A percentile compares a stretch with the other conserved stretches of the same genome.
Conservation (phyloP, 2,797 vertebrate genomes). For the Crocodylus rhombifer region DNA sequence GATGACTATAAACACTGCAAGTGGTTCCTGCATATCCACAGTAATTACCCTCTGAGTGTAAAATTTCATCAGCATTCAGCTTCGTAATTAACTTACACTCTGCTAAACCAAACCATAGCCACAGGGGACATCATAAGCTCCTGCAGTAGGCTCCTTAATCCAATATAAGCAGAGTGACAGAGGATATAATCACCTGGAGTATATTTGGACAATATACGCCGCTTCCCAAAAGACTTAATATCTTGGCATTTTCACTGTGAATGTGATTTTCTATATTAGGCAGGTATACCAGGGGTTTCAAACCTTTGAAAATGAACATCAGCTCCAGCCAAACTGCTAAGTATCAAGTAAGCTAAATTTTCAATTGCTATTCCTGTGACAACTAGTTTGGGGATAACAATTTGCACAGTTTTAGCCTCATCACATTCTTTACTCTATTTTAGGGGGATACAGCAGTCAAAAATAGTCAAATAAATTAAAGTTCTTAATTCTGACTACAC, state of each 20-base stretch:
- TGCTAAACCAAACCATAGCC: not conserved
- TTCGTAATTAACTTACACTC: not conserved
- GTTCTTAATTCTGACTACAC: too few species aligned
- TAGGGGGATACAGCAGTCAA: too few species aligned
- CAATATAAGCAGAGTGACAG: not conserved
- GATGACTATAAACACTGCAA: not conserved
- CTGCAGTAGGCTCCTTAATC: not conserved
- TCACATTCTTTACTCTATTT: too few species aligned
- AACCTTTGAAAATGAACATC: not conserved
- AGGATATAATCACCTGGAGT: not conserved
- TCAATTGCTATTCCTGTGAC: too few species aligned
- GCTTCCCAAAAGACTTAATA: not conserved
- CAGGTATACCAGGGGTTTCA: not conserved
- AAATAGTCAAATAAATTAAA: too few species aligned
- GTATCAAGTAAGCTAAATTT: too few species aligned
- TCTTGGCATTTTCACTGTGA: not conserved
- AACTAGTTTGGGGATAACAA: too few species aligned
- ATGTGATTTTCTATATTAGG: not conserved
- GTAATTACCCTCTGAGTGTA: not conserved
- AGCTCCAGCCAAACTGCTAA: not conserved
- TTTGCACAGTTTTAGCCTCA: too few species aligned
- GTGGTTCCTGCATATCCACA: not conserved
- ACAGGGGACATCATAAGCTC: not conserved
- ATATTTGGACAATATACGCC: not conserved
- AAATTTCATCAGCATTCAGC: not conserved